Evolutionary conservation across 1,140 invertebrate species (phyloP), one percentile per base, ranked within the genome.

Genomic region (Drosophila miranda): DNA sequence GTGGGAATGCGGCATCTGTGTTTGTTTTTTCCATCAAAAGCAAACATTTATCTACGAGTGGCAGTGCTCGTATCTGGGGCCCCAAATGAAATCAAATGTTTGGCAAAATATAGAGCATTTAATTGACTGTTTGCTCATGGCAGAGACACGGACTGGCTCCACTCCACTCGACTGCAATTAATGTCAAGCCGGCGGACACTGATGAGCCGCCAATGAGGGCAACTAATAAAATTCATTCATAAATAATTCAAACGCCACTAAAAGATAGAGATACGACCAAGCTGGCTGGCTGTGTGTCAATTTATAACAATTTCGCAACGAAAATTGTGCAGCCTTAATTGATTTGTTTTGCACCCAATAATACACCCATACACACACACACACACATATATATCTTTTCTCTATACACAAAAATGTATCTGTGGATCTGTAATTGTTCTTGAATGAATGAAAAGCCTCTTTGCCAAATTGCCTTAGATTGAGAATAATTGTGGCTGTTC

Each of bases 141-240:
- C 23, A 13, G 34, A 13, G 34, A 38, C 9, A 0, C 3, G 3
- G 34, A 38, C 34, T 34, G 28, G 38, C 68, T 70, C 34, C 54
- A 78, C 74, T 74, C 66, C 58, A 78, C 69, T 79, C 67, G 76
- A 76, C 80, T 68, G 56, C 72, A 77, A 75, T 70, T 75, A 75
- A 67, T 75, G 72, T 75, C 72, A 75, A 75, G 62, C 68, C 71
- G 34, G 57, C 74, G 63, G 81, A 84, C 81, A 77, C 81, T 84
- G 81, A 84, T 84, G 81, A 84, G 81, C 78, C 78, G 77, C 73
- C 81, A 84, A 84, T 84, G 81, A 86, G 81, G 81, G 81, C 81
- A 84, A 81, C 81, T 84, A 86, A 84, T 84, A 84, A 84, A 84
- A 86, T 84, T 86, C 81, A 86, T 86, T 86, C 78, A 86, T 86